Base-by-base conservation (phyloP, 2,113 vertebrate genomes). In the Cervus canadensis region DNA sequence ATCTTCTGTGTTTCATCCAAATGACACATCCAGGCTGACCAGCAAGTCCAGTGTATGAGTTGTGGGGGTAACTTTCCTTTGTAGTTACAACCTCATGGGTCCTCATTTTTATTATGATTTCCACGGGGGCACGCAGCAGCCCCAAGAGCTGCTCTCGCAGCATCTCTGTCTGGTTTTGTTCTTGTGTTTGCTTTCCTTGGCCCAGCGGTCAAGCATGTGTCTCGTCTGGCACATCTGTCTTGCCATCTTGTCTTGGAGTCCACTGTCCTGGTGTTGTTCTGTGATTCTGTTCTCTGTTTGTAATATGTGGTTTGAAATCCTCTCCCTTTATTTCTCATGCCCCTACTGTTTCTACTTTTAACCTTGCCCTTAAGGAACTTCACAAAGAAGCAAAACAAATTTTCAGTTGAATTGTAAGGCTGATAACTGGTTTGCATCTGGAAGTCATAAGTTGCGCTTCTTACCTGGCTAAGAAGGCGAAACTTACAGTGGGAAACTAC, bases 231-330 rank as follows among this genome's bases (percentile, higher is more conserved):
- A 95, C 98, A 98, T 98, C 97, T 97, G 98, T 99, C 98, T 98
- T 98, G 97, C 98, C 98, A 94, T 96, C 97, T 98, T 98, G 98
- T 99, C 93, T 98, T 97, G 92, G 96, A 95, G 98, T 98, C 94
- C 98, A 98, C 95, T 98, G 97, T 98, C 94, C 43, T 97, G 81
- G 94, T 99, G 98, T 97, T 28, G 98, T 99, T 98, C 98, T 91
- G 99, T 99, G 99, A 99, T 99, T 99, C 99, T 99, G 99, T 99
- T 99, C 99, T 99, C 99, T 99, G 99, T 99, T 99, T 36, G 99
- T 99, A 98, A 99, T 98, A 98, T 96, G 98, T 98, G 99, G 98
- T 99, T 97, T 98, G 93, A 98, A 99, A 98, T 98, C 14, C 83
- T 97, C 84, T 95, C 79, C 93, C 95, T 89, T 94, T 95, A 94